Conservation (phyloP, 2,797 vertebrate species). For the Triplophysa bombifrons region DNA sequence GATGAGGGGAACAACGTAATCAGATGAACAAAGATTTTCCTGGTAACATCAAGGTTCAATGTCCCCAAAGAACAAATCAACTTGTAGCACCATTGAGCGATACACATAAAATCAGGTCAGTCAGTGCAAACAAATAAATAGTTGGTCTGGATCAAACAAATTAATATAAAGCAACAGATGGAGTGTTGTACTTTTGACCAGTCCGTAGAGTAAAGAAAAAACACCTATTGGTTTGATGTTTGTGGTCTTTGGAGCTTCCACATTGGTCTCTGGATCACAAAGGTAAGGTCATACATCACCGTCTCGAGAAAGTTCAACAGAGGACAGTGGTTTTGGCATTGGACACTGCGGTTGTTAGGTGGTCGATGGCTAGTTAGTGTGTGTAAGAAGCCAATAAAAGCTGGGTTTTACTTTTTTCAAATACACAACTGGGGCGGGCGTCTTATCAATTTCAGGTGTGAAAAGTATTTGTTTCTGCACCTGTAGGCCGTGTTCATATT, state of each 20-base stretch:
- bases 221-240: background rate
- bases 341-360: background rate
- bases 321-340: slow-evolving; percentile 33
- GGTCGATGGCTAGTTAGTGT: background rate
- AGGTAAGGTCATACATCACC: background rate
- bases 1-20: too few relatives aligned
- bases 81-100: too few relatives aligned
- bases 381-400: slow-evolving; percentile 1
- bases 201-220: background rate
- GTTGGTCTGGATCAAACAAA: too few relatives aligned
- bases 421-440: background rate
- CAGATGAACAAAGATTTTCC: background rate
- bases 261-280: slow-evolving; percentile 1
- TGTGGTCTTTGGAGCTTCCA: background rate
- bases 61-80: too few relatives aligned
- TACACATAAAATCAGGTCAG: too few relatives aligned
- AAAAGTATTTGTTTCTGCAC: background rate
- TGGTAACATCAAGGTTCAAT: too few relatives aligned
- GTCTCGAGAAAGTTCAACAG: slow-evolving; percentile 18
- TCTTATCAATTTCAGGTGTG: background rate
- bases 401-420: background rate
- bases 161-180: background rate
- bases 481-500: slow-evolving; percentile 10
- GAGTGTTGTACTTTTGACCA: background rate
- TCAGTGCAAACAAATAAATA: too few relatives aligned